These are phyloP conservation scores for Pantala flavescens DNA, from an alignment of 1,140 invertebrate species.

Conservation along the genomic window DNA sequence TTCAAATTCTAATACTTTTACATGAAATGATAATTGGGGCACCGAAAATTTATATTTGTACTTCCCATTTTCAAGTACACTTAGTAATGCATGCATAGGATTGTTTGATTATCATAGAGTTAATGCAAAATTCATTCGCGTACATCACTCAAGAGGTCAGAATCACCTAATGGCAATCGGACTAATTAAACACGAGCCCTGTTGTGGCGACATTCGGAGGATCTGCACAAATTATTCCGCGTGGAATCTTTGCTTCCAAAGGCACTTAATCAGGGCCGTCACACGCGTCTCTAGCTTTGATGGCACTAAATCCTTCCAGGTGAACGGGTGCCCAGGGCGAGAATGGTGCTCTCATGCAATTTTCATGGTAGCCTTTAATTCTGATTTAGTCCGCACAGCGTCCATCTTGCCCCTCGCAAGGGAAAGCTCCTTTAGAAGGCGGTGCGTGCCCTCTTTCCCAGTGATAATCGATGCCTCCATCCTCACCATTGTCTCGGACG, in stretches of 20 bases:
- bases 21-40: too few relatives aligned
- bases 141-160: too few relatives aligned
- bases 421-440: not conserved
- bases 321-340: not conserved
- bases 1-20: too few relatives aligned
- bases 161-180: too few relatives aligned
- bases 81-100: too few relatives aligned
- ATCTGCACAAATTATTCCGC: too few relatives aligned
- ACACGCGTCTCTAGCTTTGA: not conserved
- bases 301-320: not conserved
- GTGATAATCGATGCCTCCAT: not conserved
- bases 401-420: not conserved
- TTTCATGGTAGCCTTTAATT: slow-evolving; percentile 4
- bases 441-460: not conserved
- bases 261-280: not conserved
- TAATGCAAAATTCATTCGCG: too few relatives aligned
- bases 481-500: not conserved
- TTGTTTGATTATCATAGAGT: too few relatives aligned
- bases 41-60: too few relatives aligned
- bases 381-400: not conserved
- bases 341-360: not conserved
- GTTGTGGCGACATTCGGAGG: too few relatives aligned
- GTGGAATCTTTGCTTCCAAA: not conserved
- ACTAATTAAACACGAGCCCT: too few relatives aligned
- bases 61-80: too few relatives aligned